Evolutionary conservation across 2,113 vertebrate species (phyloP).

Genomic region (Zapornia atra): DNA sequence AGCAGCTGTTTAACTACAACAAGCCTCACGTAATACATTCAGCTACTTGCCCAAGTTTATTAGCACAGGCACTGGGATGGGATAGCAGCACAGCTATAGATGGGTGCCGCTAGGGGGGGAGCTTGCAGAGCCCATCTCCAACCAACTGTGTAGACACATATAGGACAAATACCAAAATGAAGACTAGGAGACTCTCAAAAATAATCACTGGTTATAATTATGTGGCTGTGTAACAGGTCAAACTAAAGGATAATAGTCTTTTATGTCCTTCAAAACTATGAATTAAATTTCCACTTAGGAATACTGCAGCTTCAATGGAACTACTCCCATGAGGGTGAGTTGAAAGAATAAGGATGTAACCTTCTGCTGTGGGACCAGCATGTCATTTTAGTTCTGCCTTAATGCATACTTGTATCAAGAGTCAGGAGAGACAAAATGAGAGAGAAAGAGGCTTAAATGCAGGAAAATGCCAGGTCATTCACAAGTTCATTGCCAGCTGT

Average conservation of each 20-base stretch:
- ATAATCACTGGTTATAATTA: neutral
- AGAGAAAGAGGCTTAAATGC: neutral
- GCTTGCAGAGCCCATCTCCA: neutral
- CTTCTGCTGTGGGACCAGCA: neutral
- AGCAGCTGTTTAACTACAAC: neutral
- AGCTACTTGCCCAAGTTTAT: neutral
- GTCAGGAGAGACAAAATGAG: neutral
- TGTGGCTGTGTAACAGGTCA: rapidly evolving
- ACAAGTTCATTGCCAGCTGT: neutral
- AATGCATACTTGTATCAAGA: rapidly evolving
- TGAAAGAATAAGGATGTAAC: neutral
- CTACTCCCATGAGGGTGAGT: neutral
- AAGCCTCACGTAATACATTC: neutral
- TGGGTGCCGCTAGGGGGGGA: rapidly evolving
- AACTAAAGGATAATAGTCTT: neutral
- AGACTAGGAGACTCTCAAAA: neutral
- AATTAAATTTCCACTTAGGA: neutral
- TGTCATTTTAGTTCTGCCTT: neutral
- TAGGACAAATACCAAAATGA: rapidly evolving
- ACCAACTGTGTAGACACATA: rapidly evolving
- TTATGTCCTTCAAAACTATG: neutral
- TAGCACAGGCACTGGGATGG: too few relatives aligned
- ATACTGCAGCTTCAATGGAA: neutral
- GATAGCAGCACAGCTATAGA: neutral
- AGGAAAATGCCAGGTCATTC: neutral